Base-by-base conservation (phyloP, 2,113 vertebrate species). In the Melanostigma gelatinosum region DNA sequence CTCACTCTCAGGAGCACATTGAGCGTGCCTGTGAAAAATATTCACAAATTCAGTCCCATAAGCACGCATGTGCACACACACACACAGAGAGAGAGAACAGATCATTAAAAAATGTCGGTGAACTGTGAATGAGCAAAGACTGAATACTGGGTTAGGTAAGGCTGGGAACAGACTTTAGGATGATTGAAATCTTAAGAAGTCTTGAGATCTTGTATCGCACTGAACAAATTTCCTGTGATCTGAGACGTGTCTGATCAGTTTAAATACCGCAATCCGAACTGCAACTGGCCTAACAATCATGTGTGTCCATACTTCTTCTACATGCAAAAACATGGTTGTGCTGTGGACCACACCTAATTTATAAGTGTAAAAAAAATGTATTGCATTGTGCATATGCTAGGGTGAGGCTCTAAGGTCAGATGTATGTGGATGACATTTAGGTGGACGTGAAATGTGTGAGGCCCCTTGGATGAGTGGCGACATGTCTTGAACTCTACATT, bases 1-100 rank as follows among this genome's bases (percentile, higher is more conserved):
- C 95, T 95, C 76, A 97, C 95, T 0, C 97, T 95, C 66, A 99
- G 93, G 8, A 98, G 92, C 20, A 99, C 95, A 82, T 98, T 99
- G 64, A 99, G 95, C 18, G 95, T 96, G n/a, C 98, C 98, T 99
- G 92, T 80, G 61, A 81, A 54, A 18, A 69, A 64, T 15, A 44
- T 15, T 6, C 22, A 65, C 46, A 18, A 48, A 48, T 46, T 16
- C 13, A 46, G 44, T 46, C 44, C 44, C 15, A 46, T 16, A 46
- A 16, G 48, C 55, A 71, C 6, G 58, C 42, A 48, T 34, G 34
- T 34, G 34, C 32, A 24, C 76, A 44, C 12, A 57, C 70, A 75
- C 60, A 77, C 55, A 76, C 27, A 76, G 15, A 50, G 1, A 50
- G 5, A 48, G 13, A 54, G 29, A 7, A 60, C 20, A 85, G 6